Evolutionary conservation across 2,113 vertebrate species (phyloP).

Genomic region (Bubo bubo): DNA sequence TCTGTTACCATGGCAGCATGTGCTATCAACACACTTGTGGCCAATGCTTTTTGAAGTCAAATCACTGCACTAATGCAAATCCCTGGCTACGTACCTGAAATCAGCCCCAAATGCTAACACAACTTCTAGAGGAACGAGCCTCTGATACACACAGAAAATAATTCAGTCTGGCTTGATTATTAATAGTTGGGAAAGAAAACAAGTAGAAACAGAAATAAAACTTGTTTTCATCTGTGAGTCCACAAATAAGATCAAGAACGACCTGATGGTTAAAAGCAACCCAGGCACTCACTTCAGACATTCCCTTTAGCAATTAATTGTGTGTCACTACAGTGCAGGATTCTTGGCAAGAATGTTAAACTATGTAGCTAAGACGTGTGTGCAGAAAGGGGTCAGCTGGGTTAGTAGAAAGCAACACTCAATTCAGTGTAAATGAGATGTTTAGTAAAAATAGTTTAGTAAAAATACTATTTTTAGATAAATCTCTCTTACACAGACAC

Average conservation of each 20-base stretch:
- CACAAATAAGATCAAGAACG: not conserved
- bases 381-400: not conserved
- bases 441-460: no score
- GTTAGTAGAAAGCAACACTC: not conserved
- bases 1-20: not conserved
- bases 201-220: not conserved
- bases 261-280: not conserved
- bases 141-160: not conserved
- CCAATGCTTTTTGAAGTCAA: not conserved
- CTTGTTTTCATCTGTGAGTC: not conserved
- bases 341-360: not conserved
- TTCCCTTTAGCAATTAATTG: not conserved
- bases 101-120: not conserved
- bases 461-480: not conserved
- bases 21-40: not conserved
- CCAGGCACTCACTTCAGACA: not conserved
- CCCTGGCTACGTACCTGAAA: not conserved
- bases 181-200: not conserved
- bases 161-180: not conserved
- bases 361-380: accelerated
- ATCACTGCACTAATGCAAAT: not conserved
- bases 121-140: not conserved
- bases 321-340: not conserved
- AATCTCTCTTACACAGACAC: no score
- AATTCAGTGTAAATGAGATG: not conserved